A percentile compares a stretch with the other conserved stretches of the same genome.
These are phyloP conservation scores for Lacanobia wlatinum DNA, from an alignment of 2,888 invertebrate species.

Conservation along the genomic window DNA sequence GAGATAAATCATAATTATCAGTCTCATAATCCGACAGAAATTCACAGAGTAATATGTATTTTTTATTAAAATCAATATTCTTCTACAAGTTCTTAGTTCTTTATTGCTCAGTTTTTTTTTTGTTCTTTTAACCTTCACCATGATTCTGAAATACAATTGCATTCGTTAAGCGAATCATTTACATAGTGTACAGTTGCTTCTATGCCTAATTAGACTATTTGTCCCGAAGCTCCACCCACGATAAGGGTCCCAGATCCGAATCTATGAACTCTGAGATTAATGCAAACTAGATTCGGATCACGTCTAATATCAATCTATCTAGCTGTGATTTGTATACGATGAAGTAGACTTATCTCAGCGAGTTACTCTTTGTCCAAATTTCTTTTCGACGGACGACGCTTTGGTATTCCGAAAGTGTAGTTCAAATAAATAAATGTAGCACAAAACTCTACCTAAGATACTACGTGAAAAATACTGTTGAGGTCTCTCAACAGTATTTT, in stretches of 20 bases:
- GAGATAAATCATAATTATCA: too few species aligned
- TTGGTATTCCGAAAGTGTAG: neutral
- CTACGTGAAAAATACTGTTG: neutral
- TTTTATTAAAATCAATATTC: too few species aligned
- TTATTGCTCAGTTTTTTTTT: too few species aligned
- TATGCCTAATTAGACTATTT: neutral
- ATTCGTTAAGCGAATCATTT: neutral
- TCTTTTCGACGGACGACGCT: neutral
- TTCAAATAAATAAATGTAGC: neutral
- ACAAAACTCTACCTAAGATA: neutral
- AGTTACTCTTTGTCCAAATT: constrained; percentile 8
- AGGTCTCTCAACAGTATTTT: too few species aligned
- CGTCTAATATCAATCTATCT: constrained; percentile 5
- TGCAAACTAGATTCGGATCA: constrained; percentile 1
- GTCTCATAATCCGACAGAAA: too few species aligned
- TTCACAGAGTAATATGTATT: too few species aligned
- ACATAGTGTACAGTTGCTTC: neutral
- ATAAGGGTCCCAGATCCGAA: neutral
- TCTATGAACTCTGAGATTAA: neutral
- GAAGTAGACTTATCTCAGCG: neutral
- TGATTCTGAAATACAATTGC: too few species aligned
- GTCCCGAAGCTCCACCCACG: neutral
- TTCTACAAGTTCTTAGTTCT: too few species aligned
- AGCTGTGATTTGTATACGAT: neutral
- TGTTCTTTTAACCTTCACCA: too few species aligned